These are phyloP conservation scores for Lipotes vexillifer DNA, from an alignment of 2,113 vertebrate species.

Conservation along the genomic window DNA sequence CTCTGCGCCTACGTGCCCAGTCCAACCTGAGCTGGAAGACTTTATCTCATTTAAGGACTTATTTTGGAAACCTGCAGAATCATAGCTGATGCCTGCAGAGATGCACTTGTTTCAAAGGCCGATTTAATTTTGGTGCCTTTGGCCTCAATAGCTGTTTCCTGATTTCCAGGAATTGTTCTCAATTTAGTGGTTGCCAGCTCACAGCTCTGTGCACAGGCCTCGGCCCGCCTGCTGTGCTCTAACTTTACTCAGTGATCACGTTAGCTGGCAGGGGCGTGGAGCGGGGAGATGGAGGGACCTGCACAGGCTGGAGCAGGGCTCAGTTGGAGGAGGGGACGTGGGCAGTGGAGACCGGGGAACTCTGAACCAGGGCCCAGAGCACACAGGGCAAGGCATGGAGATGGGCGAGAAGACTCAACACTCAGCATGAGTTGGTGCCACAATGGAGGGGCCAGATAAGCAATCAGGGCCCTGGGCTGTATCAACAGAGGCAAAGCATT, in stretches of 20 bases:
- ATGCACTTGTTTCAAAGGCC: conserved; percentile 62
- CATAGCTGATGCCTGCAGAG: conserved; percentile 52
- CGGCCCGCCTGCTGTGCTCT: neutral
- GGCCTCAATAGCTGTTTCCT: conserved; percentile 61
- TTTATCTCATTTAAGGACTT: conserved; percentile 33
- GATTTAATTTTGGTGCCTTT: conserved; percentile 66
- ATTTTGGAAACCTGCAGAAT: conserved; percentile 22
- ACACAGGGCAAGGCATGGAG: neutral
- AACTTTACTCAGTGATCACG: neutral
- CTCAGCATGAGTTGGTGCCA: neutral
- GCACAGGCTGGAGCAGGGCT: neutral
- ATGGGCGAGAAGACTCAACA: neutral
- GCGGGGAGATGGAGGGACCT: neutral
- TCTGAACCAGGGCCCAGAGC: neutral
- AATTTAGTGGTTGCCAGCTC: conserved; percentile 55
- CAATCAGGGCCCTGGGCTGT: neutral
- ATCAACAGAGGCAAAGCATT: neutral
- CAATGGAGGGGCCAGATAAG: neutral
- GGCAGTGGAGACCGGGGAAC: neutral
- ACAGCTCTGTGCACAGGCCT: conserved; percentile 2
- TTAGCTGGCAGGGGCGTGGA: neutral
- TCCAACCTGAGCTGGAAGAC: neutral
- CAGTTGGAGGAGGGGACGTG: neutral
- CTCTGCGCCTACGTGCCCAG: neutral
- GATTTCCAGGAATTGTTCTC: conserved; percentile 69